A percentile compares a stretch with the other conserved stretches of the same genome.
phyloP scores from a whole-genome alignment of 2,113 vertebrate species.

The Trematomus loennbergii region DNA sequence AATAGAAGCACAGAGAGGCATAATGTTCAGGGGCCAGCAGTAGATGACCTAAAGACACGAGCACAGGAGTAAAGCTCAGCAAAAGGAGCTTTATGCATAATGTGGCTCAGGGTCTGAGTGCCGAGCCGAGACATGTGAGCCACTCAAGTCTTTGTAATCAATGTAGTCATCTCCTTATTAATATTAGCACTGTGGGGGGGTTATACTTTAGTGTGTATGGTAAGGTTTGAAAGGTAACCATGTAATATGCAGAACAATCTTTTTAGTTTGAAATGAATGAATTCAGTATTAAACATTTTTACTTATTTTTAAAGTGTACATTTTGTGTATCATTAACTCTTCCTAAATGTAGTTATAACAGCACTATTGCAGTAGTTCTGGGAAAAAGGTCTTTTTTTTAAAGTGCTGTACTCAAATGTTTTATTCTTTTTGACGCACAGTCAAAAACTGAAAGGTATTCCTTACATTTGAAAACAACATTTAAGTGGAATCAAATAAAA shows the following conservation, averaged over 20 bases:
- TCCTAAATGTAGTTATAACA: not conserved
- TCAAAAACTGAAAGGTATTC: not conserved
- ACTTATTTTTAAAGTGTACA: not conserved
- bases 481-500: not conserved
- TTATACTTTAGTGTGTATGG: not conserved
- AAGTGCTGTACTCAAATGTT: not conserved
- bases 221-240: not conserved
- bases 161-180: slow-evolving; percentile 6
- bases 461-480: not conserved
- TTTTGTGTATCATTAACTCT: not conserved
- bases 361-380: not conserved
- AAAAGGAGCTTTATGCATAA: slow-evolving; percentile 14
- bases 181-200: not conserved
- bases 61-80: slow-evolving; percentile 20
- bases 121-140: slow-evolving; percentile 6
- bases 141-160: slow-evolving; percentile 18
- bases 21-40: slow-evolving; percentile 30
- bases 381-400: not conserved
- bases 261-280: not conserved
- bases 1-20: slow-evolving; percentile 39
- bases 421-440: not conserved
- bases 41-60: slow-evolving; percentile 47
- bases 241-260: not conserved
- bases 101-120: slow-evolving; percentile 21
- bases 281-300: not conserved